A percentile compares a stretch with the other conserved stretches of the same genome.
Conservation (phyloP, 2,113 vertebrate species). For the Crotalus viridis region DNA sequence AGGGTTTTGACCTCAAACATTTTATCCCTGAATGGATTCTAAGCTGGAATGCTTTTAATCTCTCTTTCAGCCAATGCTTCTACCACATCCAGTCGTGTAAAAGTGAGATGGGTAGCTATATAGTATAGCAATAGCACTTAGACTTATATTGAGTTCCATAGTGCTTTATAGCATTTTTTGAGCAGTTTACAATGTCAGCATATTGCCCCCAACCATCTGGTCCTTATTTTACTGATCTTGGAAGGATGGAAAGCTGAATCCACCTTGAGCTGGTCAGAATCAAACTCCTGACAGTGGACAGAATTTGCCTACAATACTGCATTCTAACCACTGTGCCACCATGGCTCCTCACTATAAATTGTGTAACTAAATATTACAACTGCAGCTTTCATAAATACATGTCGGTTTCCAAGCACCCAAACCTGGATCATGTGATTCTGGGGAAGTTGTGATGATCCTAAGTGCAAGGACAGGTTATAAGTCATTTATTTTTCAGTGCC, state of each 20-base stretch:
- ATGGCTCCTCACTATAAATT: not conserved
- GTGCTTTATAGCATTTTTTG: not conserved
- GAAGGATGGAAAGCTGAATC: not conserved
- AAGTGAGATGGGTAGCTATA: not conserved
- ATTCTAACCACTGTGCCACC: not conserved
- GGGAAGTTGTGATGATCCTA: not conserved
- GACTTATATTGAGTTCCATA: not conserved
- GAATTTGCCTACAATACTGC: not conserved
- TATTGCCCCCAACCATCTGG: not conserved
- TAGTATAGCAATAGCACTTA: not conserved
- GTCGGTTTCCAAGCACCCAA: not conserved
- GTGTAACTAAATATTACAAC: not conserved
- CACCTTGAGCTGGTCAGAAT: not conserved
- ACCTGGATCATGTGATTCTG: not conserved
- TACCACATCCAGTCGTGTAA: not conserved
- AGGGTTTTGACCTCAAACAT: not conserved
- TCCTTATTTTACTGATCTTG: not conserved
- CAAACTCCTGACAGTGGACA: not conserved
- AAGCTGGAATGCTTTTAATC: not conserved
- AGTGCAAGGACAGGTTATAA: not conserved
- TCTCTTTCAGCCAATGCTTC: not conserved
- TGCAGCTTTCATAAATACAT: not conserved
- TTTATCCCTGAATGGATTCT: not conserved
- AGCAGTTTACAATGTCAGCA: not conserved
- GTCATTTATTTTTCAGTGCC: not conserved